Evolutionary conservation across 2,888 invertebrate species (phyloP), one percentile per base, ranked within the genome.

Genomic region (Mystacides longicornis): DNA sequence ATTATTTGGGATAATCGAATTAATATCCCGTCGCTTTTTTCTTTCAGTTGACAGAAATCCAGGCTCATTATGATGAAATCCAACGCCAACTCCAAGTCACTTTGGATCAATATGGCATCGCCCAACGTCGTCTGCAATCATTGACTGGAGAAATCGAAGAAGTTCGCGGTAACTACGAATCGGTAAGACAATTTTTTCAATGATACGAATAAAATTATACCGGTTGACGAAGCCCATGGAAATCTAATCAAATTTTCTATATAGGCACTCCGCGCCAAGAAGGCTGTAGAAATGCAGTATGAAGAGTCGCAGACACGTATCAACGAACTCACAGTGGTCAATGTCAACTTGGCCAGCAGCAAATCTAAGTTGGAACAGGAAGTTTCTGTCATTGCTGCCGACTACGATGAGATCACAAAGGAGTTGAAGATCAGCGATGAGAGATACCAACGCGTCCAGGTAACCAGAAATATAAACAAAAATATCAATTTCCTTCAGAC

Each of bases 321-420:
- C 78, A 94, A 90, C 69, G 97, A 98, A 78, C 77, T 97, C 73
- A 90, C 88, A 67, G 88, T 92, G 67, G 91, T 93, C 82, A 95
- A 98, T 75, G 93, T 95, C 63, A 94, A 93, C 80, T 80, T 99
- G 71, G 87, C 93, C 57, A 91, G 95, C 67, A 85, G 88, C 75
- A 97, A 91, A 82, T 87, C 89, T 70, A 95, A 95, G 80, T 82
- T 97, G 70, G 97, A 97, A 77, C 93, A 93, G 70, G 97, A 98
- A 75, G 79, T 96, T 67, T 77, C 85, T 53, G 87, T 89, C 65
- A 83, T 98, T 66, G 91, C 95, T 64, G 86, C 92, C 65, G 98
- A 99, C 76, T 93, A 98, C 73, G 98, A 99, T 71, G 99, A 99
- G 77, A 91, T 97, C 69, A 91, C 92, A 74, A 93, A 93, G 78